phyloP scores from a whole-genome alignment of 2,113 vertebrate species.

The Cyanoderma ruficeps region DNA sequence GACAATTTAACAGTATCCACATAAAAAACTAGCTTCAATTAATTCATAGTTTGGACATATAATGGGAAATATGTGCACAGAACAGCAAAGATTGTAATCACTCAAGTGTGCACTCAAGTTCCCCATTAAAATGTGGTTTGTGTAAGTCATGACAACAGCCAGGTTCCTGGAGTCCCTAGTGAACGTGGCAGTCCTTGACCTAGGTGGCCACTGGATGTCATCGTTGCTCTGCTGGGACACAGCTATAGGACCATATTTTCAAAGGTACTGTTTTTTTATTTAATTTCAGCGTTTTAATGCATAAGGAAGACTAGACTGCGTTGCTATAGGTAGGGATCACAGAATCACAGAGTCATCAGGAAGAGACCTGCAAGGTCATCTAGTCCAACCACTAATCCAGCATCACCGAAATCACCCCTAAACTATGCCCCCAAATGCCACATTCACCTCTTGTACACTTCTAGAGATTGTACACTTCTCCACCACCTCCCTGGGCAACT shows the following conservation, averaged over 20 bases:
- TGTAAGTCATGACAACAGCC: not conserved
- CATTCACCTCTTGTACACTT: not conserved
- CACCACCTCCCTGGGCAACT: not conserved
- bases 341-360: not conserved
- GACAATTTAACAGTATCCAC: not conserved
- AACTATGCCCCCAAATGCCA: not conserved
- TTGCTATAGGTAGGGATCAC: not conserved
- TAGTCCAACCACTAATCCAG: not conserved
- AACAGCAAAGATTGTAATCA: not conserved
- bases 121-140: not conserved
- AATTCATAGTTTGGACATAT: not conserved
- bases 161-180: not conserved
- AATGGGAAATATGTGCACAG: not conserved
- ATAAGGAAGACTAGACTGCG: not conserved
- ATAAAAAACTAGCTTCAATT: not conserved
- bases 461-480: not conserved
- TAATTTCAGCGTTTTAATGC: not conserved
- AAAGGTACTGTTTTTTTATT: not conserved
- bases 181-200: not conserved
- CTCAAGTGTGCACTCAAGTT: not conserved
- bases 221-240: conserved; percentile 1
- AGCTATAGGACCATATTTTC: not conserved
- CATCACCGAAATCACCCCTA: not conserved
- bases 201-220: conserved; percentile 58
- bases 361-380: not conserved